Evolutionary conservation across 1,140 invertebrate species (phyloP), one percentile per base, ranked within the genome.

Genomic region (Drosophila orosa): DNA sequence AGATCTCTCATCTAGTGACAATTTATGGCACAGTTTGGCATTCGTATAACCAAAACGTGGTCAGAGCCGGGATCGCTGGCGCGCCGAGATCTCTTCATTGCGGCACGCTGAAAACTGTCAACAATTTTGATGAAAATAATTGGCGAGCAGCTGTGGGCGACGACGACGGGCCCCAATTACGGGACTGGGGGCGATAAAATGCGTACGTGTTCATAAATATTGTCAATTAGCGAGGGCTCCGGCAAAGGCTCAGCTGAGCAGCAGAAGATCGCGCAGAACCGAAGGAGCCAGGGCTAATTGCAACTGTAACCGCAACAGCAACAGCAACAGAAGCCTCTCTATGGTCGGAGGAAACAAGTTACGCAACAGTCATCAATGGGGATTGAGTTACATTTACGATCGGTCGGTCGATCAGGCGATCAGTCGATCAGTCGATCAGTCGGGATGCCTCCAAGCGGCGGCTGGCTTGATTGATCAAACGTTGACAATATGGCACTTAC

Each of bases 151-250:
- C 63, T 77, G 71, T 80, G 76, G 66, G 73, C 81, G 80, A 76
- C 44, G 80, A 76, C 44, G 40, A 52, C 35, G 54, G 42, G 47
- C 17, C 83, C 83, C 83, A 87, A 87, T 89, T 89, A 87, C 35
- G 82, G 75, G 52, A 65, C 63, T 54, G 74, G 76, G 72, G 80
- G 84, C 84, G 84, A 89, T 82, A 87, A 84, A 89, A 89, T 87
- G 87, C 61, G 82, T 90, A 90, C 86, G 87, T 90, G 87, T 90
- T 90, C 87, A 90, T 90, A 90, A 90, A 90, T 90, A 90, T 87
- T 90, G 87, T 90, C 87, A 90, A 90, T 90, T 90, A 90, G 84
- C 69, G 65, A 78, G 63, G 66, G 47, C 47, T 29, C 8, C 15
- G 7, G 9, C 31, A 9, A 7, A 29, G 29, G 50, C 42, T 55